Evolutionary conservation across 1,140 invertebrate genomes (phyloP), one percentile per base, ranked within the genome.

Genomic region (Eubasilissa regina): DNA sequence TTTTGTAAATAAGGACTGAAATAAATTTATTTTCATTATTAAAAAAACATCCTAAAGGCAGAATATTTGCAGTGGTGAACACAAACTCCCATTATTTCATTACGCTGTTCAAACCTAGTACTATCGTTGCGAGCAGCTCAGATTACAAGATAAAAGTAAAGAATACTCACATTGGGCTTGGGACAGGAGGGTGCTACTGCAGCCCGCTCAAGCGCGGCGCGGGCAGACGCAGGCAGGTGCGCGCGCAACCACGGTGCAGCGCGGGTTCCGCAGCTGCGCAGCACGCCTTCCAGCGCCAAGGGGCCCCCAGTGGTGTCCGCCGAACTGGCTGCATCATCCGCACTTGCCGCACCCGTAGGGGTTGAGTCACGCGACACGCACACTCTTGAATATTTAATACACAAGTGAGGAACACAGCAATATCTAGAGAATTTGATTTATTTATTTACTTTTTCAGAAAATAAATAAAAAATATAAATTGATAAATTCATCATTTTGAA

Each of bases 1-100:
- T 82, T 92, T 93, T 15, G 92, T 91, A 84, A 93, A 95, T 6
- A 92, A 92, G 56, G 91, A 92, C 94, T 95, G 85, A 51, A 89
- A 90, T 13, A 35, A 72, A 19, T n/a, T n/a, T n/a, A n/a, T n/a
- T n/a, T n/a, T n/a, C n/a, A n/a, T n/a, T n/a, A n/a, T n/a, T n/a
- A n/a, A n/a, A n/a, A n/a, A n/a, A n/a, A n/a, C n/a, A n/a, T n/a
- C n/a, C n/a, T n/a, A n/a, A n/a, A n/a, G n/a, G n/a, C n/a, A n/a
- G n/a, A n/a, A n/a, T n/a, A n/a, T n/a, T n/a, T n/a, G n/a, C n/a
- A n/a, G n/a, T n/a, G n/a, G n/a, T n/a, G n/a, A n/a, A n/a, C n/a
- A n/a, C n/a, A n/a, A n/a, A n/a, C n/a, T n/a, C n/a, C n/a, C n/a
- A n/a, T n/a, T n/a, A n/a, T n/a, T n/a, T n/a, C n/a, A n/a, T n/a